A percentile compares a stretch with the other conserved stretches of the same genome.
Evolutionary conservation across 2,113 vertebrate species (phyloP).

Genomic region (Ailurus styani): DNA sequence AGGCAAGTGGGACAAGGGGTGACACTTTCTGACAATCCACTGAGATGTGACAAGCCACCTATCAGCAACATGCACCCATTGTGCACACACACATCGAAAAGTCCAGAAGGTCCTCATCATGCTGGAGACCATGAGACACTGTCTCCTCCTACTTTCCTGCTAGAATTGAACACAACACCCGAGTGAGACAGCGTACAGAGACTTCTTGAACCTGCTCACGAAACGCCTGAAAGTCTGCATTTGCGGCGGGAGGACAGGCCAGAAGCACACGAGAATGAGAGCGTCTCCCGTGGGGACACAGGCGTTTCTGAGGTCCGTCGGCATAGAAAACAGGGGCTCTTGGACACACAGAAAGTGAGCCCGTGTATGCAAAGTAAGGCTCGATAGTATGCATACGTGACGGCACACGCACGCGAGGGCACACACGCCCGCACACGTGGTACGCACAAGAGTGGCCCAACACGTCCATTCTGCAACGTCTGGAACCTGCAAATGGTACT

Average conservation of each 20-base stretch:
- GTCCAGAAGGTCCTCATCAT: background rate
- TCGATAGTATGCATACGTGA: fast-evolving
- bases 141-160: fast-evolving
- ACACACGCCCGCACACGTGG: fast-evolving
- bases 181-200: background rate
- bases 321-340: background rate
- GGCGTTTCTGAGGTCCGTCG: background rate
- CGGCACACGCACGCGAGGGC: fast-evolving
- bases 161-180: fast-evolving
- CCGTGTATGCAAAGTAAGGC: background rate
- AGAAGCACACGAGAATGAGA: background rate
- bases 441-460: background rate
- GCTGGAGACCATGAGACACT: fast-evolving
- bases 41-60: fast-evolving
- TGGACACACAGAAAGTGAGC: background rate
- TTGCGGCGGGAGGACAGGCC: background rate
- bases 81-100: too few species aligned
- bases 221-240: fast-evolving
- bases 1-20: background rate
- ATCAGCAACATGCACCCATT: fast-evolving
- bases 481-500: background rate
- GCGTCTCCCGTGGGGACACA: too few species aligned
- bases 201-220: background rate
- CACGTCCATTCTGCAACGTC: fast-evolving
- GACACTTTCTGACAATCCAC: background rate